Base-by-base conservation (phyloP, 2,113 vertebrate genomes). In the Eurypyga helias region DNA sequence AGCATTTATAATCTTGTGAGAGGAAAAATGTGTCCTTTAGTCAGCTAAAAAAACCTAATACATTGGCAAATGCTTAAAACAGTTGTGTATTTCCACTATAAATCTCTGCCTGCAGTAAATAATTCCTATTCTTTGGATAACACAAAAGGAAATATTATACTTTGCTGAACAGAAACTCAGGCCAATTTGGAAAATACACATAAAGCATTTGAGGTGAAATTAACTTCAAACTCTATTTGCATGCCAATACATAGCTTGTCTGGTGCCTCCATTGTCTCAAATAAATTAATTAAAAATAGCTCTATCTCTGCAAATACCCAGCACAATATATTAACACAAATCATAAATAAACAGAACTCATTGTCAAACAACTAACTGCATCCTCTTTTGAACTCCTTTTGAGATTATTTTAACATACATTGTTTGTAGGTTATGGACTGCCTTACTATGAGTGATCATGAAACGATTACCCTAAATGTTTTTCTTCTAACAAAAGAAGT, bases 1-100 rank as follows among this genome's bases (percentile, higher is more conserved):
- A 91, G 91, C 65, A 82, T 89, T 94, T 93, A 73, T 92, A 93
- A 91, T 89, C 89, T 91, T 70, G 23, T 69, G 49, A 95, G 81
- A 82, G 62, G 57, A 89, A 95, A 93, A 93, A 85, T 31, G 18
- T 87, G 34, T 76, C 75, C 69, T 91, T 84, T 71, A 90, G 58
- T 86, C 46, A 88, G n/a, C 36, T 88, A 72, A 95, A 92, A 93
- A 85, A n/a, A 1, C 16, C 23, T 69, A 54, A 3, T 52, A 75
- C 34, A 36, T 51, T 87, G 73, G 69, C 81, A 95, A 94, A 95
- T 55, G 60, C 58, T 94, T 91, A 49, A 92, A 94, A 71, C 24
- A 38, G 29, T 89, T 82, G 21, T 64, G 24, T 52, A 54, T 91
- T 93, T 92, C n/a, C 55, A 79, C 72, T 46, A 28, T 52, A 87